Evolutionary conservation across 2,888 invertebrate species (phyloP), one percentile per base, ranked within the genome.

Genomic region (Oscheius myriophilus): DNA sequence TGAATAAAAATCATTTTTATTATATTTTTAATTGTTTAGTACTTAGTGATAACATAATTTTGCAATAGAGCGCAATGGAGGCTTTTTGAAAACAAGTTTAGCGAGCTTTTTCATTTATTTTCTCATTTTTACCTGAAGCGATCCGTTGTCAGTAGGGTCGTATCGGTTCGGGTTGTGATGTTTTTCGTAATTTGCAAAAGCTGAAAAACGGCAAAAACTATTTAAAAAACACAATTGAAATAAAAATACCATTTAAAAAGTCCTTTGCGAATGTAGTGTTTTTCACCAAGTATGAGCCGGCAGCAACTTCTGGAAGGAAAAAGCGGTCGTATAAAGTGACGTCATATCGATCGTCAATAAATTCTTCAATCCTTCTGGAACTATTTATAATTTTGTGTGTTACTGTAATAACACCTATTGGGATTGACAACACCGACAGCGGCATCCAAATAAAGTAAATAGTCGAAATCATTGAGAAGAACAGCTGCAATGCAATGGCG

Each of bases 91-190:
- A 33, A 9, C 4, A 33, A 33, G 33, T 33, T 33, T n/a, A n/a
- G n/a, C n/a, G n/a, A n/a, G n/a, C n/a, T n/a, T n/a, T n/a, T n/a
- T n/a, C n/a, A n/a, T n/a, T n/a, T n/a, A n/a, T n/a, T n/a, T n/a
- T n/a, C n/a, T n/a, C n/a, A n/a, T n/a, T n/a, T n/a, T n/a, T n/a
- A 65, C 75, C 66, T 78, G 75, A 23, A 78, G 42, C 12, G 72
- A 75, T 54, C 75, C 78, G 46, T 78, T 78, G 49, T 78, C 78
- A 0, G 78, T 72, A 26, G 75, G 75, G 61, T 75, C 73, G 25
- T 64, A 65, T 46, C 72, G 71, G 16, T 25, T 26, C 3, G 66
- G 52, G 14, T 72, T 72, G 0, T 75, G 61, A 41, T 64, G 54
- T 42, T n/a, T 59, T 21, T 78, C 75, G 45, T 71, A 78, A 26